These are phyloP conservation scores for Myotis daubentonii DNA, from an alignment of 2,797 vertebrate species.

Conservation along the genomic window DNA sequence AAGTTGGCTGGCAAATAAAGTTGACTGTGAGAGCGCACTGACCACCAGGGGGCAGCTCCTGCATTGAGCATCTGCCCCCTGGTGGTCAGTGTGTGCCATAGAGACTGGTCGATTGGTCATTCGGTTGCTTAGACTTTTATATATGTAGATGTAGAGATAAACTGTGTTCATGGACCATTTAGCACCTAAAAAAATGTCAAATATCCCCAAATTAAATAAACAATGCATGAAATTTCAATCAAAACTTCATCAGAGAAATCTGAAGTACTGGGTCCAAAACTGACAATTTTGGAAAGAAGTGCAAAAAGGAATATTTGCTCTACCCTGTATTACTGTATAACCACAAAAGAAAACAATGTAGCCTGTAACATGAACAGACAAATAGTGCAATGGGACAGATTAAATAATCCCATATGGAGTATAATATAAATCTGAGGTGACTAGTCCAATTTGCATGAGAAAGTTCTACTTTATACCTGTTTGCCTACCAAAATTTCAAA, in stretches of 20 bases:
- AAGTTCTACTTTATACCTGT: not conserved
- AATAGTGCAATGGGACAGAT: not conserved
- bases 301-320: not conserved
- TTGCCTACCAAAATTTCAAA: not conserved
- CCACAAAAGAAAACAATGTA: not conserved
- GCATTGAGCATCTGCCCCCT: too few species aligned
- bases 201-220: not conserved
- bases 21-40: too few species aligned
- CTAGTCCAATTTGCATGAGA: not conserved
- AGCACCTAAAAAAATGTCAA: not conserved
- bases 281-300: not conserved
- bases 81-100: too few species aligned
- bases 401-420: not conserved
- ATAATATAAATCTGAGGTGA: not conserved
- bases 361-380: not conserved
- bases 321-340: not conserved
- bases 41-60: too few species aligned
- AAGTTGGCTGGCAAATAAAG: too few species aligned
- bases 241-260: not conserved
- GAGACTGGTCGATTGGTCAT: too few species aligned
- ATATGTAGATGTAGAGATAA: not conserved
- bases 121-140: too few species aligned
- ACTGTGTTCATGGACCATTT: conserved; percentile 4
- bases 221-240: not conserved
- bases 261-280: conserved; percentile 22